A percentile compares a stretch with the other conserved stretches of the same genome.
phyloP scores from a whole-genome alignment of 2,797 vertebrate genomes.

The Siniperca scherzeri region DNA sequence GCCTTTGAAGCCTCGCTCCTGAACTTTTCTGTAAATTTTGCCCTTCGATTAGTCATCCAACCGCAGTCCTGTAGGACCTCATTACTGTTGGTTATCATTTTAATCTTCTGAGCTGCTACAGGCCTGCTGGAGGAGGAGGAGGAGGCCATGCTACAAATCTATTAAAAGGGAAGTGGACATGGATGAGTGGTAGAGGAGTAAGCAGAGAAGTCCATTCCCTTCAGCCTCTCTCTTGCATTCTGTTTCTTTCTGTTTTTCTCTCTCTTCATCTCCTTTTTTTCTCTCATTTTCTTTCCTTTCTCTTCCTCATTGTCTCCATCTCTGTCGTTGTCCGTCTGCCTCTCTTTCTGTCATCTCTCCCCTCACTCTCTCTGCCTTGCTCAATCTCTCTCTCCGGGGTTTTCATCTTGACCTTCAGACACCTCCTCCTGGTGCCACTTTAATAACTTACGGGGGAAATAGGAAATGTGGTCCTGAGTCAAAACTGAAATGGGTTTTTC shows the following conservation, averaged over 20 bases:
- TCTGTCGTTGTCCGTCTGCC: slow-evolving; percentile 50
- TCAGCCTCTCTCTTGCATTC: slow-evolving; percentile 29
- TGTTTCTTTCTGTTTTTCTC: slow-evolving; percentile 30
- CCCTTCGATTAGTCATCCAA: slow-evolving; percentile 77
- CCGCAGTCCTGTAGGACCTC: slow-evolving; percentile 80
- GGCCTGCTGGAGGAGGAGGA: slow-evolving; percentile 51
- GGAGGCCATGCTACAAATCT: slow-evolving; percentile 70
- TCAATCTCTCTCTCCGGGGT: slow-evolving; percentile 55
- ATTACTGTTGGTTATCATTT: slow-evolving; percentile 81
- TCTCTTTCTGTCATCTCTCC: slow-evolving; percentile 54
- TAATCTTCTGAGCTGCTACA: slow-evolving; percentile 72
- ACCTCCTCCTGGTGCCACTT: slow-evolving; percentile 76
- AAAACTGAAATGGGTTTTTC: slow-evolving; percentile 79
- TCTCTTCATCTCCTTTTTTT: slow-evolving; percentile 15
- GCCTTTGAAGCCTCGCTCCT: slow-evolving; percentile 49
- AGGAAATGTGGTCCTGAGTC: slow-evolving; percentile 77
- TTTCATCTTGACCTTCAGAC: slow-evolving; percentile 83
- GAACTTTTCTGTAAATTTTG: slow-evolving; percentile 63
- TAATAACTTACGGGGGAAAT: slow-evolving; percentile 76
- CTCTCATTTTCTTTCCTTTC: slow-evolving; percentile 29
- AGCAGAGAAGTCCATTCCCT: slow-evolving; percentile 45
- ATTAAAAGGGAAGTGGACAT: slow-evolving; percentile 76
- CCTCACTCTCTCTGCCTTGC: slow-evolving; percentile 24
- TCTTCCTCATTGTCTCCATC: slow-evolving; percentile 37
- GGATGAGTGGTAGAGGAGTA: slow-evolving; percentile 65